phyloP scores from a whole-genome alignment of 1,140 invertebrate species.

The Helicoverpa armigera region DNA sequence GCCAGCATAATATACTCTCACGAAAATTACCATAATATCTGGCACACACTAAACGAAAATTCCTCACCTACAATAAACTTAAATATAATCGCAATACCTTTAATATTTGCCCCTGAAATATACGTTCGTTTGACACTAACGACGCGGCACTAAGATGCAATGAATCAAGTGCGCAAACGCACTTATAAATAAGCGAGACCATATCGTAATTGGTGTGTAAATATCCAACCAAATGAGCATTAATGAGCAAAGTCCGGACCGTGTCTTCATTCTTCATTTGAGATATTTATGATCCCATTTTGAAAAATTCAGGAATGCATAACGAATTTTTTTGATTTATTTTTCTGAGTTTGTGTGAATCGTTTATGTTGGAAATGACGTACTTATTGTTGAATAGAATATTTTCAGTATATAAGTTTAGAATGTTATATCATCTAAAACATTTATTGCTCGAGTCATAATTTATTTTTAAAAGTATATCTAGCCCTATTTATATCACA shows the following conservation, averaged over 20 bases:
- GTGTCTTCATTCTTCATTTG: conserved; percentile 66
- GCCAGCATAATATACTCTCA: not conserved
- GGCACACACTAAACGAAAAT: conserved; percentile 19
- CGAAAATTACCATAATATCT: not conserved
- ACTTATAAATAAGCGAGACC: conserved; percentile 64
- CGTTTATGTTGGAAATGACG: not conserved
- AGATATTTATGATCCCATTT: conserved; percentile 66
- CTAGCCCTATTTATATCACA: too few relatives aligned
- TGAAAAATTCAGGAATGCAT: conserved; percentile 63
- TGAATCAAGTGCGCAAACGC: conserved; percentile 62
- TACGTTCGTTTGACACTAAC: conserved; percentile 63
- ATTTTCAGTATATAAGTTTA: too few relatives aligned
- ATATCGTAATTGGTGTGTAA: conserved; percentile 72
- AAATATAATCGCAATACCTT: conserved; percentile 42
- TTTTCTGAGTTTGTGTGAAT: not conserved
- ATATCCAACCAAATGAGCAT: conserved; percentile 69
- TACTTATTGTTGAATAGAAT: too few relatives aligned
- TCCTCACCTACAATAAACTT: conserved; percentile 53
- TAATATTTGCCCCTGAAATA: conserved; percentile 65
- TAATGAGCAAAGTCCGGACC: conserved; percentile 62
- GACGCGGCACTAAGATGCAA: conserved; percentile 60
- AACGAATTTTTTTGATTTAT: conserved; percentile 53
- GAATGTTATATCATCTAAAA: too few relatives aligned
- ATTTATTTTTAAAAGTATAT: too few relatives aligned
- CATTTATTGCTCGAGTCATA: too few relatives aligned